Percentiles rank a stretch among this genome's conserved stretches.
Evolutionary conservation across 2,888 invertebrate species (phyloP).

Genomic region (Heterodera filipjevi): DNA sequence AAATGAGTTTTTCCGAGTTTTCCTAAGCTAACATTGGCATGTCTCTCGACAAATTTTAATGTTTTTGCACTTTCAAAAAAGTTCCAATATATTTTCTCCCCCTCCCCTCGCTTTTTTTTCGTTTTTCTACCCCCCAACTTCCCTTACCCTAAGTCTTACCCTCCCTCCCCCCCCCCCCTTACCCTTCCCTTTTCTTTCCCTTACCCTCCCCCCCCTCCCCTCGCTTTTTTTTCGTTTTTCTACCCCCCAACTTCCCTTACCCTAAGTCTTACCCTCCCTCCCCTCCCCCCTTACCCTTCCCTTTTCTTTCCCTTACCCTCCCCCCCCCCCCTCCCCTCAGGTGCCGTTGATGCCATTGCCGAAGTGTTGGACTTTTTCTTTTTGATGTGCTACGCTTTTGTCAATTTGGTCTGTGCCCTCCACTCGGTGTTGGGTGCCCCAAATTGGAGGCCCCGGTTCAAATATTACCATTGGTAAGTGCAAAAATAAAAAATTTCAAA

Average conservation of each 20-base stretch:
- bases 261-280: no score
- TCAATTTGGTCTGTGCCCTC: conserved; percentile 95
- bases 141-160: no score
- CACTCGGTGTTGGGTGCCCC: conserved; percentile 91
- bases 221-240: no score
- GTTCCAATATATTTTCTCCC: not conserved
- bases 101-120: no score
- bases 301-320: not conserved
- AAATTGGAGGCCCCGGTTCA: conserved; percentile 97
- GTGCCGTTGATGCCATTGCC: conserved; percentile 94
- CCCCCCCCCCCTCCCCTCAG: conserved; percentile 49
- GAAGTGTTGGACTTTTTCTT: conserved; percentile 82
- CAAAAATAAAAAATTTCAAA: not conserved
- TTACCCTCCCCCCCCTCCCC: not conserved
- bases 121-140: no score
- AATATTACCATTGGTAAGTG: conserved; percentile 91
- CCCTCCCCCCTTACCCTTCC: not conserved
- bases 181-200: not conserved
- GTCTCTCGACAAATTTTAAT: not conserved
- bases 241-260: no score
- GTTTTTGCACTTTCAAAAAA: conserved; percentile 7
- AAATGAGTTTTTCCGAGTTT: no score
- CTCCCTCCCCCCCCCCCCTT: not conserved
- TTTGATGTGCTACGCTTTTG: conserved; percentile 99
- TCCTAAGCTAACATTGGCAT: no score